phyloP scores from a whole-genome alignment of 1,140 invertebrate genomes.

The Cotesia typhae region DNA sequence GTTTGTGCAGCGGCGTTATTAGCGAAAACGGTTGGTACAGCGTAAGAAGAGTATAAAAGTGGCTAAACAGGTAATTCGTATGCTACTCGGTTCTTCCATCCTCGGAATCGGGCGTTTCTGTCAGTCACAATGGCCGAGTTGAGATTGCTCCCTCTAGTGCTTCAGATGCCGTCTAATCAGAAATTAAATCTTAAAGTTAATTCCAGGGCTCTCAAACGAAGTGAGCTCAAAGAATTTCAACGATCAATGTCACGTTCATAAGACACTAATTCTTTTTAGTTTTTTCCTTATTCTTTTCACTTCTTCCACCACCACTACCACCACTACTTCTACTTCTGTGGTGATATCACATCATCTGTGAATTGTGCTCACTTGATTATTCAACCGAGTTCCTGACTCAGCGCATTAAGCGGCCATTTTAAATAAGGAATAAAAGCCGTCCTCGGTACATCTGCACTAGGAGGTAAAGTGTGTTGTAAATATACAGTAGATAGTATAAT shows the following conservation, averaged over 20 bases:
- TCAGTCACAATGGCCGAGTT: conserved; percentile 62
- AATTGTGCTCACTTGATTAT: too few relatives aligned
- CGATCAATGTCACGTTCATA: conserved; percentile 18
- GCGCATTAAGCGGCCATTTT: conserved; percentile 1
- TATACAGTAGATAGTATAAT: background rate
- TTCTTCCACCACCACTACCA: too few relatives aligned
- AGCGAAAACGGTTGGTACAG: conserved; percentile 51
- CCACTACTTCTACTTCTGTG: background rate
- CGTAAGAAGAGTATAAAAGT: conserved; percentile 33
- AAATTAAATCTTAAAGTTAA: conserved; percentile 65
- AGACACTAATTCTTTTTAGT: background rate
- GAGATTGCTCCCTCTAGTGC: conserved; percentile 53
- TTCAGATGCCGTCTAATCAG: conserved; percentile 57
- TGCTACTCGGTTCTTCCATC: conserved; percentile 62
- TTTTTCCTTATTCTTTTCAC: background rate
- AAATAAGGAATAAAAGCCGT: conserved; percentile 23
- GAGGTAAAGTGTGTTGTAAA: background rate
- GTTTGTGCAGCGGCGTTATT: conserved; percentile 40
- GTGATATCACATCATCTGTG: too few relatives aligned
- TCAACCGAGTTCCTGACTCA: background rate
- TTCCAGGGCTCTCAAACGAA: conserved; percentile 47
- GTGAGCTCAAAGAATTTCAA: conserved; percentile 31
- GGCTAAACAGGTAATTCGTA: conserved; percentile 63
- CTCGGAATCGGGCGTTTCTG: conserved; percentile 59
- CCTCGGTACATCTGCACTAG: conserved; percentile 4